phyloP scores from a whole-genome alignment of 2,888 invertebrate genomes.

The Polydrusus tereticollis region DNA sequence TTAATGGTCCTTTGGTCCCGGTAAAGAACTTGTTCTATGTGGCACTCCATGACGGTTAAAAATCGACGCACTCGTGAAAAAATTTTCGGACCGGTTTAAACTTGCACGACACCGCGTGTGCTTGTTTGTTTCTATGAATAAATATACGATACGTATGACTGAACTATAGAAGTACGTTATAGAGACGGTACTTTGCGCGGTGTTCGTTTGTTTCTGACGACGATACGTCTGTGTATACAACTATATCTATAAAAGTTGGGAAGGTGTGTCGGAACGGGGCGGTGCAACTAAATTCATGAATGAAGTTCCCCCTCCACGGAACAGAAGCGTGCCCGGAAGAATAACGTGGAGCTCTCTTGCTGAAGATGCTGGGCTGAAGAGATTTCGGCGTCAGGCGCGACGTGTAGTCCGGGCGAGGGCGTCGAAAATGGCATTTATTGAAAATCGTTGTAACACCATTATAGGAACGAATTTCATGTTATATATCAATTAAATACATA shows the following conservation, averaged over 20 bases:
- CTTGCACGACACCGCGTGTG: conserved; percentile 3
- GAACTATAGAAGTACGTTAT: neutral
- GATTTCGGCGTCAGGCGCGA: conserved; percentile 14
- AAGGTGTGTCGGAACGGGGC: conserved; percentile 47
- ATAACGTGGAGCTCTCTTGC: neutral
- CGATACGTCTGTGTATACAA: conserved; percentile 40
- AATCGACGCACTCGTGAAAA: neutral
- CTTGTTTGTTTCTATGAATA: neutral
- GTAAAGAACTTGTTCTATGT: conserved; percentile 38
- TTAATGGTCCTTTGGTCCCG: conserved; percentile 45
- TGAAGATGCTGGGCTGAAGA: conserved; percentile 37
- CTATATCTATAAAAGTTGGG: conserved; percentile 46
- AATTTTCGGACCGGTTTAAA: conserved; percentile 9
- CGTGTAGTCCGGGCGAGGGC: conserved; percentile 5
- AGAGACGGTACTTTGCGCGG: conserved; percentile 6
- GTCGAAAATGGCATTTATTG: neutral
- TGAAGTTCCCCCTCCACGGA: conserved; percentile 40
- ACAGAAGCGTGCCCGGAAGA: conserved; percentile 42
- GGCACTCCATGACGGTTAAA: conserved; percentile 33
- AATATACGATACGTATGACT: neutral
- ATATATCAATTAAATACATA: too few species aligned
- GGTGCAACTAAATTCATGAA: conserved; percentile 45
- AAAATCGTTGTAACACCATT: too few species aligned
- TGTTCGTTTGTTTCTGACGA: conserved; percentile 42
- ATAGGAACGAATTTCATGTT: too few species aligned